phyloP scores from a whole-genome alignment of 2,888 invertebrate species.

The Aphodius sticticus region DNA sequence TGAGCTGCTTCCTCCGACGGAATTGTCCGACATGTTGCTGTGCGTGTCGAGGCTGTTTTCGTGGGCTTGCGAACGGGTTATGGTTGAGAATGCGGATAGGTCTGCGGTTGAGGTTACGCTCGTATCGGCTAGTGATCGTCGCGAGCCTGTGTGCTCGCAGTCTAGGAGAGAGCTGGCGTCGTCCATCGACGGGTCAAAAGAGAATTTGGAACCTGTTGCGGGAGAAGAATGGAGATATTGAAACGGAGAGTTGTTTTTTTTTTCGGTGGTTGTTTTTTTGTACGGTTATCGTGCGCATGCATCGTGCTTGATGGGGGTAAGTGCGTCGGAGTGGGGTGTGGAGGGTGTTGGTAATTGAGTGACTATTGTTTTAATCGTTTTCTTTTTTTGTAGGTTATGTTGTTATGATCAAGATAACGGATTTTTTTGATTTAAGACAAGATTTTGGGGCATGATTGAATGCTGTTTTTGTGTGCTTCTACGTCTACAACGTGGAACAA shows the following conservation, averaged over 20 bases:
- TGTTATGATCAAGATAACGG: too few species aligned
- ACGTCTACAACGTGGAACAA: too few species aligned
- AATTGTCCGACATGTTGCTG: conserved; percentile 78
- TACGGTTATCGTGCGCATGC: background rate
- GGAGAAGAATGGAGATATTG: conserved; percentile 7
- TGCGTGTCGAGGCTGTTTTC: conserved; percentile 80
- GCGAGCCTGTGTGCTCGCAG: conserved; percentile 70
- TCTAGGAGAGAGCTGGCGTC: conserved; percentile 75
- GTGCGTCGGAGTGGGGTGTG: background rate
- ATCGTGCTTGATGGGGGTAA: background rate
- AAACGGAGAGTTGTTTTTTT: background rate
- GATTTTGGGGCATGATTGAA: too few species aligned
- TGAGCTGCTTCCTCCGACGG: conserved; percentile 66
- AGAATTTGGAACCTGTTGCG: conserved; percentile 70
- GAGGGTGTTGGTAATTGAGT: too few species aligned
- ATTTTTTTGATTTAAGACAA: too few species aligned
- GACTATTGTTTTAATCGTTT: too few species aligned
- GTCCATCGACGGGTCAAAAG: conserved; percentile 70
- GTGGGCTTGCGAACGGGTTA: conserved; percentile 75
- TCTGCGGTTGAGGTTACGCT: conserved; percentile 86
- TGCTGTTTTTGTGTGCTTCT: too few species aligned
- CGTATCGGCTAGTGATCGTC: conserved; percentile 82
- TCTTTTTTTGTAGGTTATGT: too few species aligned
- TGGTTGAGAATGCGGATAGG: conserved; percentile 78
- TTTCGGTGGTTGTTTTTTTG: background rate